Conservation (phyloP, 2,797 vertebrate species). For the Ctenopoma multispine region DNA sequence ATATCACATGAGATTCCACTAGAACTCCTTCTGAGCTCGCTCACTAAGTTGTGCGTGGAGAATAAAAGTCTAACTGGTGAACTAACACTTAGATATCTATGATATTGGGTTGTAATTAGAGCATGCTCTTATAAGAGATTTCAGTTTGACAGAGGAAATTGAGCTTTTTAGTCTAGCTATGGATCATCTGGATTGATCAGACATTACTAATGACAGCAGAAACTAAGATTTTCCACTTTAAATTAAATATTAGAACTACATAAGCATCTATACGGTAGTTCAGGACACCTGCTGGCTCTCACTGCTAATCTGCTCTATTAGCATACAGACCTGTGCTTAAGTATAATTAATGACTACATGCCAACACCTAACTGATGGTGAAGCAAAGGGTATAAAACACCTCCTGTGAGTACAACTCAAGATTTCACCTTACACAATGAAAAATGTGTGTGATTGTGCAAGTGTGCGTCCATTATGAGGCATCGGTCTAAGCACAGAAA, state of each 20-base stretch:
- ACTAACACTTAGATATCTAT: constrained; percentile 6
- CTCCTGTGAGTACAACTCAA: constrained; percentile 47
- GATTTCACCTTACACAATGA: constrained; percentile 38
- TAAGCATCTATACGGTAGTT: background rate
- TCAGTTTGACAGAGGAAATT: background rate
- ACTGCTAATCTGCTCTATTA: constrained; percentile 45
- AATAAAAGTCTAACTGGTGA: constrained; percentile 7
- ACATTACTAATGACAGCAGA: background rate
- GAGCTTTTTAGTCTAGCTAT: background rate
- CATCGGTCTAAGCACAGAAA: constrained; percentile 28
- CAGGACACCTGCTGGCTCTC: constrained; percentile 30
- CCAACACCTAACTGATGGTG: constrained; percentile 43
- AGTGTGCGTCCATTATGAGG: constrained; percentile 11
- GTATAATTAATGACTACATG: constrained; percentile 58
- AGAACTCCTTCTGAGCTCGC: constrained; percentile 1
- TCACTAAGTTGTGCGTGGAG: background rate
- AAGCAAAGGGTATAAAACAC: constrained; percentile 52
- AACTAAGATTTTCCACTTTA: background rate
- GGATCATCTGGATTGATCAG: background rate
- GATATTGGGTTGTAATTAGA: constrained; percentile 9
- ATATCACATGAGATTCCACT: constrained; percentile 15
- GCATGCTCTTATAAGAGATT: background rate
- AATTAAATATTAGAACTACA: background rate
- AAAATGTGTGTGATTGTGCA: background rate
- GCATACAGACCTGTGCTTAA: constrained; percentile 53